phyloP scores from a whole-genome alignment of 2,113 vertebrate species.

The Epinephelus fuscoguttatus region DNA sequence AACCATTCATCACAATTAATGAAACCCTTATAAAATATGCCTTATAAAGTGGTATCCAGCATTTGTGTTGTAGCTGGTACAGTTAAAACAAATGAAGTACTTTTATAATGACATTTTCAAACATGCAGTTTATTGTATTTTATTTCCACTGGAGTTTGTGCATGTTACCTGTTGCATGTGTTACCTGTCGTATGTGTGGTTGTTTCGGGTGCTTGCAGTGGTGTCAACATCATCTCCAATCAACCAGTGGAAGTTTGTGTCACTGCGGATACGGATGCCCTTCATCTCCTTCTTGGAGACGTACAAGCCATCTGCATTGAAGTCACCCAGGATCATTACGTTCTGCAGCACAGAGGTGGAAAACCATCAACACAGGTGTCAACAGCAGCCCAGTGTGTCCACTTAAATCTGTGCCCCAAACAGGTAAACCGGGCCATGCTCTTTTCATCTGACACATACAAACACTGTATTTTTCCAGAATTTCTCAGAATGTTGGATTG shows the following conservation, averaged over 20 bases:
- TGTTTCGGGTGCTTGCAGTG: conserved; percentile 74
- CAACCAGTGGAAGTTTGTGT: conserved; percentile 83
- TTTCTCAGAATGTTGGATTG: neutral
- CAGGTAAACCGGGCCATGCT: neutral
- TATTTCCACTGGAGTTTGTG: no score
- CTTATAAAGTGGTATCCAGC: no score
- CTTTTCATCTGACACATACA: neutral
- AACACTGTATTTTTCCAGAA: neutral
- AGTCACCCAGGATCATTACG: conserved; percentile 85
- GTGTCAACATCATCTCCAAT: conserved; percentile 84
- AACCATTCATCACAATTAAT: no score
- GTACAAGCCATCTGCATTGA: conserved; percentile 82
- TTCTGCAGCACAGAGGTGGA: conserved; percentile 67
- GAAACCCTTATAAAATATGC: no score
- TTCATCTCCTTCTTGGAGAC: conserved; percentile 79
- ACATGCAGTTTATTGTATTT: no score
- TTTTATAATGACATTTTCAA: no score
- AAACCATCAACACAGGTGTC: no score
- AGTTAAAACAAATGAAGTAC: no score
- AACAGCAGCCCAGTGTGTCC: neutral
- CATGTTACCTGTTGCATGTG: neutral
- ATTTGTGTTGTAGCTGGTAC: no score
- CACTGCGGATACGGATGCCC: conserved; percentile 75
- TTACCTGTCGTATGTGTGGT: conserved; percentile 83
- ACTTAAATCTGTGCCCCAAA: neutral